Evolutionary conservation across 2,797 vertebrate genomes (phyloP).

Genomic region (Xerus rutilus): DNA sequence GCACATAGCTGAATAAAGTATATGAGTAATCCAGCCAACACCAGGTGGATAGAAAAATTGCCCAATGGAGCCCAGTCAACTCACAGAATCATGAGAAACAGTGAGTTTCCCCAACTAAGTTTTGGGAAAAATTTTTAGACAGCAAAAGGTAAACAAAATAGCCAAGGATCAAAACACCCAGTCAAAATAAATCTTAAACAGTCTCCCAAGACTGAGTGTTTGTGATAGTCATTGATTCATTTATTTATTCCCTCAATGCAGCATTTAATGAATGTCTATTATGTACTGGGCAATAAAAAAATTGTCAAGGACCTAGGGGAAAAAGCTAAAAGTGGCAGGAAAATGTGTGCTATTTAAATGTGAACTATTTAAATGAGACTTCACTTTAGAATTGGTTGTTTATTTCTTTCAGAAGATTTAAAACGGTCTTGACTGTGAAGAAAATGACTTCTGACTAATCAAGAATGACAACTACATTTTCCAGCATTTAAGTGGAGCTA

Average conservation of each 20-base stretch:
- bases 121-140: not conserved
- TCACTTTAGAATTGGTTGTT: not conserved
- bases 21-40: no score
- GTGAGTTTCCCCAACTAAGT: not conserved
- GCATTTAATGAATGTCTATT: not conserved
- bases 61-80: not conserved
- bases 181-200: not conserved
- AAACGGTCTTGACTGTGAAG: constrained; percentile 45
- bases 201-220: not conserved
- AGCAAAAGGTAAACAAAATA: not conserved
- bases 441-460: constrained; percentile 66
- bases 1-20: not conserved
- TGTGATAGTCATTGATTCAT: not conserved
- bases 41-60: not conserved
- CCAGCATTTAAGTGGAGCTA: not conserved
- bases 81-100: not conserved
- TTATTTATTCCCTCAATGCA: not conserved
- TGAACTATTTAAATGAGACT: not conserved
- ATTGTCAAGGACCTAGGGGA: not conserved
- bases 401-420: constrained; percentile 51
- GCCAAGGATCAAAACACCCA: not conserved
- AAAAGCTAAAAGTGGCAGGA: not conserved
- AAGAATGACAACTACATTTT: constrained; percentile 43
- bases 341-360: not conserved
- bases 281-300: not conserved